Conservation (phyloP, 2,888 invertebrate species). For the Terebella lapidaria region DNA sequence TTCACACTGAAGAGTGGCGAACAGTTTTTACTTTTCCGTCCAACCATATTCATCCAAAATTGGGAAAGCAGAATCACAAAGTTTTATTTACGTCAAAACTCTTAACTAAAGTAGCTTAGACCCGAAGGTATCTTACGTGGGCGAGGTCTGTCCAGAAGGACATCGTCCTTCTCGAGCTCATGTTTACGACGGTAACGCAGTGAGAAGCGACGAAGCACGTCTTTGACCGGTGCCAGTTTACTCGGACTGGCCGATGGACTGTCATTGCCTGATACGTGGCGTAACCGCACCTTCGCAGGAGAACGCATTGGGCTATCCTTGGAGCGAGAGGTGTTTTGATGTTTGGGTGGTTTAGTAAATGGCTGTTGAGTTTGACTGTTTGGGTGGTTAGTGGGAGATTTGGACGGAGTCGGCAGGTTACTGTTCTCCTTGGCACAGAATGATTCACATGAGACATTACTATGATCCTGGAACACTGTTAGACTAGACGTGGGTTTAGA, state of each 20-base stretch:
- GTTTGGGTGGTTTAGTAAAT: not conserved
- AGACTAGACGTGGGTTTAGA: not conserved
- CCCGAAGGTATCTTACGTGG: too few relatives aligned
- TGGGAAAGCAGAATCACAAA: too few relatives aligned
- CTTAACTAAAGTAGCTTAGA: too few relatives aligned
- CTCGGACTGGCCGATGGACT: not conserved
- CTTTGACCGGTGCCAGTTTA: slow-evolving; percentile 3
- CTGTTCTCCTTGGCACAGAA: too few relatives aligned
- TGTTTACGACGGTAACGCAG: slow-evolving; percentile 1
- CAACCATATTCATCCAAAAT: too few relatives aligned
- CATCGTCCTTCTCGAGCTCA: not conserved
- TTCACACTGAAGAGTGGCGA: too few relatives aligned
- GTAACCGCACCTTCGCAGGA: not conserved
- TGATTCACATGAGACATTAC: too few relatives aligned
- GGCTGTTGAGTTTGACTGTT: not conserved
- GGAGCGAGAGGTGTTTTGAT: not conserved
- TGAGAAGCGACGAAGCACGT: not conserved
- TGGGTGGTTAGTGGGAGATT: not conserved
- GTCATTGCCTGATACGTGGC: not conserved
- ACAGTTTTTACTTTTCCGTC: too few relatives aligned
- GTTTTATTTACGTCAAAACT: too few relatives aligned
- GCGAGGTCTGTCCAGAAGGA: not conserved
- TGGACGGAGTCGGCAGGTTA: not conserved
- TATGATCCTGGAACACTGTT: not conserved
- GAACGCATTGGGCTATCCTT: not conserved